phyloP scores from a whole-genome alignment of 2,888 invertebrate species.

The Hartigia nigra region DNA sequence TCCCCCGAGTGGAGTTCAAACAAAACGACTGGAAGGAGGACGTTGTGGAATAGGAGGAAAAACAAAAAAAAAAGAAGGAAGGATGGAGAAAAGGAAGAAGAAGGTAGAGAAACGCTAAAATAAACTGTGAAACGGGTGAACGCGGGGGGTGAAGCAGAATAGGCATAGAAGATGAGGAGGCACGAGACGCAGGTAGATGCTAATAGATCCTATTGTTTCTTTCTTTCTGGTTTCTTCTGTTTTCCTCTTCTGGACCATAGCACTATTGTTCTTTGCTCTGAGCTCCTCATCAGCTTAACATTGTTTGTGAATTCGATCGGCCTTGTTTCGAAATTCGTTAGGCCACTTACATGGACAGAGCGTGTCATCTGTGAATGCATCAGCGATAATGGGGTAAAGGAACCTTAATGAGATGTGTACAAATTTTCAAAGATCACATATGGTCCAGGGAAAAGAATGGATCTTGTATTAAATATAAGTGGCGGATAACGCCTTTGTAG shows the following conservation, averaged over 20 bases:
- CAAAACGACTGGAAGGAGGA: conserved; percentile 11
- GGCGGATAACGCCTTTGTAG: not conserved
- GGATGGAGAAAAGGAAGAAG: not conserved
- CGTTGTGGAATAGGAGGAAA: conserved; percentile 24
- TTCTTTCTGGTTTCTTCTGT: conserved; percentile 32
- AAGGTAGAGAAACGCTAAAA: not conserved
- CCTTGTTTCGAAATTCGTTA: conserved; percentile 49
- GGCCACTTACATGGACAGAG: conserved; percentile 30
- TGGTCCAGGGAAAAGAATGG: not conserved
- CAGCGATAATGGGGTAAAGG: not conserved
- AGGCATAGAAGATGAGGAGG: not conserved
- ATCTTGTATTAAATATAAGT: not conserved
- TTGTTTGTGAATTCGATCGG: conserved; percentile 51
- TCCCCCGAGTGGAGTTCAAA: not conserved
- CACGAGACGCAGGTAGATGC: conserved; percentile 52
- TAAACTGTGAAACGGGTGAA: conserved; percentile 1
- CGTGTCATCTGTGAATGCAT: not conserved
- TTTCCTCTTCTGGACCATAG: conserved; percentile 15
- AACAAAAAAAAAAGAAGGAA: conserved; percentile 29
- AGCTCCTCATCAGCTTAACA: conserved; percentile 53
- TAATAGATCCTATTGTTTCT: conserved; percentile 59
- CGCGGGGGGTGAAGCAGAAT: not conserved
- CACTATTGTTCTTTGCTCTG: conserved; percentile 47
- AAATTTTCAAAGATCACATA: not conserved
- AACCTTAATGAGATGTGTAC: not conserved